phyloP scores from a whole-genome alignment of 2,113 vertebrate genomes.

The Elaphurus davidianus region DNA sequence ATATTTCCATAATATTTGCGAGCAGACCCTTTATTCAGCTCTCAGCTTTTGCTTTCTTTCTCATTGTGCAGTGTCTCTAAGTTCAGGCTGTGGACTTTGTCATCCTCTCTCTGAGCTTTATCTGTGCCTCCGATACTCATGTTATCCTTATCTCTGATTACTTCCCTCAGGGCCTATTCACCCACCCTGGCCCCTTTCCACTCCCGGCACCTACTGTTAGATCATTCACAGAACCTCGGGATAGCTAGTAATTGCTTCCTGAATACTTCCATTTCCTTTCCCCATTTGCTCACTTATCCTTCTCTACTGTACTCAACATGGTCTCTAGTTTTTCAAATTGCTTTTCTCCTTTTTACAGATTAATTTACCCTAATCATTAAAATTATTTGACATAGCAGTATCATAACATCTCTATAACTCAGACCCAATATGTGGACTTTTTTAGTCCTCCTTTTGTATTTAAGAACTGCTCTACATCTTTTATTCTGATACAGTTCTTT shows the following conservation, averaged over 20 bases:
- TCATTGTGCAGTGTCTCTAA: slow-evolving; percentile 61
- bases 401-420: slow-evolving; percentile 65
- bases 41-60: slow-evolving; percentile 62
- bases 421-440: slow-evolving; percentile 60
- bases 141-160: slow-evolving; percentile 76
- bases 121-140: background rate
- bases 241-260: slow-evolving; percentile 80
- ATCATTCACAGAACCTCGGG: slow-evolving; percentile 72
- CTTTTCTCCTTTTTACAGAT: slow-evolving; percentile 61
- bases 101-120: slow-evolving; percentile 40
- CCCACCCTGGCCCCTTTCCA: slow-evolving; percentile 63
- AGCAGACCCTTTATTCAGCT: slow-evolving; percentile 62
- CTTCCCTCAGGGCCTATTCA: slow-evolving; percentile 74
- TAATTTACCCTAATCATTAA: slow-evolving; percentile 78
- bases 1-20: slow-evolving; percentile 21
- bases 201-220: slow-evolving; percentile 63
- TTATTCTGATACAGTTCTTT: slow-evolving; percentile 50
- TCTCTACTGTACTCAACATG: slow-evolving; percentile 70
- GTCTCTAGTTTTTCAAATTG: slow-evolving; percentile 71
- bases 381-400: slow-evolving; percentile 75
- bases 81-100: slow-evolving; percentile 59
- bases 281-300: slow-evolving; percentile 71
- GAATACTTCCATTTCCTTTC: slow-evolving; percentile 74
- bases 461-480: slow-evolving; percentile 63
- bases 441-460: slow-evolving; percentile 66